These are phyloP conservation scores for Ormyrus thymus DNA, from an alignment of 2,888 invertebrate genomes.

Conservation along the genomic window DNA sequence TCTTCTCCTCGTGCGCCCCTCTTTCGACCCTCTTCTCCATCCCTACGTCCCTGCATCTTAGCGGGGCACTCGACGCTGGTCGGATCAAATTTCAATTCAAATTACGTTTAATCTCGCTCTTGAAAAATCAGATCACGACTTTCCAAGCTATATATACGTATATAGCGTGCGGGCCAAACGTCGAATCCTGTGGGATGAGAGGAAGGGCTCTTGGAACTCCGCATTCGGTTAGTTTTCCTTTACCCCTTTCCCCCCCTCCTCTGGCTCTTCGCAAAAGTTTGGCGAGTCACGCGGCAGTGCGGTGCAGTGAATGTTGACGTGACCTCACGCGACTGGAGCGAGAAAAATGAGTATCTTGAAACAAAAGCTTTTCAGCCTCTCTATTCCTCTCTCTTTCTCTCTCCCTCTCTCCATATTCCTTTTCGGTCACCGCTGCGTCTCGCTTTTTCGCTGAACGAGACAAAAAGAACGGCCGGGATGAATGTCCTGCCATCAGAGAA, in stretches of 20 bases:
- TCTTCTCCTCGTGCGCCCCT: neutral
- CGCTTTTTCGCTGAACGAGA: neutral
- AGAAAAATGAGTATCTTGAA: constrained; percentile 47
- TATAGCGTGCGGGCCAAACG: neutral
- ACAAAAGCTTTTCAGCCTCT: constrained; percentile 45
- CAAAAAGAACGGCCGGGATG: constrained; percentile 10
- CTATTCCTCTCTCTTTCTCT: neutral
- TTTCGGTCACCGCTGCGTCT: too few species aligned
- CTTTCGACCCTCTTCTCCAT: neutral
- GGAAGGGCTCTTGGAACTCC: neutral
- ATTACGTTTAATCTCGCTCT: constrained; percentile 46
- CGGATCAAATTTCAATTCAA: constrained; percentile 45
- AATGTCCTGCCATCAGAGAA: neutral
- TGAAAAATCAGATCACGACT: constrained; percentile 33
- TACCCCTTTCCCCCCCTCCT: neutral
- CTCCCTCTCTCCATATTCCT: neutral
- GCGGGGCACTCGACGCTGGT: neutral
- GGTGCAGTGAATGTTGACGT: constrained; percentile 46
- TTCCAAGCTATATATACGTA: neutral
- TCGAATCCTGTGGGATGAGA: neutral
- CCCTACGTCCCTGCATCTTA: neutral
- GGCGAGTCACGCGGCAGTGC: constrained; percentile 40
- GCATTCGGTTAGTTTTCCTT: constrained; percentile 26
- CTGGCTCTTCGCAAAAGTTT: constrained; percentile 33
- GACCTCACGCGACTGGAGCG: constrained; percentile 27